Evolutionary conservation across 2,797 vertebrate genomes (phyloP).

Genomic region (Acanthis flammea): DNA sequence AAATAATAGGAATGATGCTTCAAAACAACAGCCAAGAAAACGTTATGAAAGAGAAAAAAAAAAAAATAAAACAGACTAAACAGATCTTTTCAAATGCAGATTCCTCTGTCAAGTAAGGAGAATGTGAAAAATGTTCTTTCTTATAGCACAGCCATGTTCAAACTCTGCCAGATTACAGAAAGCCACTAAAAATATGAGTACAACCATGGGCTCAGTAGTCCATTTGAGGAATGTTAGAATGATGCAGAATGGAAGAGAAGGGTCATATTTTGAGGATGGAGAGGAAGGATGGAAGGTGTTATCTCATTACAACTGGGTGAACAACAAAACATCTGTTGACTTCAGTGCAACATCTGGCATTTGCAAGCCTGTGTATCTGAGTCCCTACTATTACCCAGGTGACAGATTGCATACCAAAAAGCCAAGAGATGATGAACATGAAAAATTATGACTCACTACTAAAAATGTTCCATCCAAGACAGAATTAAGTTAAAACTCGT

Average conservation of each 20-base stretch:
- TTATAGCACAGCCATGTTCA: neutral
- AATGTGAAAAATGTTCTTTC: conserved; percentile 27
- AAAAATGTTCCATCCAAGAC: neutral
- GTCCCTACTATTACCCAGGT: neutral
- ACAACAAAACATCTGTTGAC: neutral
- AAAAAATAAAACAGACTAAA: conserved; percentile 1
- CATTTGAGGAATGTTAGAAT: neutral
- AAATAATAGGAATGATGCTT: conserved; percentile 59
- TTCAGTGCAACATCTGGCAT: neutral
- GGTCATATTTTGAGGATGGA: neutral
- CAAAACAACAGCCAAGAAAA: conserved; percentile 59
- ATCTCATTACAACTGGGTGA: neutral
- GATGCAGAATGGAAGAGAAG: neutral
- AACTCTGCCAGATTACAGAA: neutral
- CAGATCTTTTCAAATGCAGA: conserved; percentile 51
- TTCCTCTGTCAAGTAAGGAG: conserved; percentile 14
- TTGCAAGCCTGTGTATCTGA: neutral
- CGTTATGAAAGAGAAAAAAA: conserved; percentile 43
- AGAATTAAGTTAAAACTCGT: neutral
- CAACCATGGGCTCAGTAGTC: neutral
- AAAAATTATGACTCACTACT: neutral
- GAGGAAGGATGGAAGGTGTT: neutral
- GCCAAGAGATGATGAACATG: neutral
- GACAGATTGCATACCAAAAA: neutral
- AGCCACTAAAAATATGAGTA: neutral